Percentiles rank a stretch among this genome's conserved stretches.
These are phyloP conservation scores for Leucoma salicis DNA, from an alignment of 2,888 invertebrate species.

Conservation along the genomic window DNA sequence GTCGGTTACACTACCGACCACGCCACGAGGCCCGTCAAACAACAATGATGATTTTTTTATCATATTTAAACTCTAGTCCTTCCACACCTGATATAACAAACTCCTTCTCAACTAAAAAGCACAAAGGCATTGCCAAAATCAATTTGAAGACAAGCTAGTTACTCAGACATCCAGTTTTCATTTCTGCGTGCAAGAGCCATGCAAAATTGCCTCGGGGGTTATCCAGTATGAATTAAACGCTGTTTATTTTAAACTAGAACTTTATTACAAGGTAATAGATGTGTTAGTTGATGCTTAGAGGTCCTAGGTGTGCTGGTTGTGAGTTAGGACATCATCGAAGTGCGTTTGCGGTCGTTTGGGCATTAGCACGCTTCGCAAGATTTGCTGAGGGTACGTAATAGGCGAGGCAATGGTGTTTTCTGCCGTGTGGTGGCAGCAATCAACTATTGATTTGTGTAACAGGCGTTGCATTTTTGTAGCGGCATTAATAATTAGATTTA, in stretches of 20 bases:
- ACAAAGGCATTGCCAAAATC: slow-evolving; percentile 38
- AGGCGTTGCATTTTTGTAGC: not conserved
- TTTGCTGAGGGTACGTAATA: slow-evolving; percentile 43
- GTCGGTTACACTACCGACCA: too few species aligned
- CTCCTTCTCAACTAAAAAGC: slow-evolving; percentile 10
- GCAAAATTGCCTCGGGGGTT: slow-evolving; percentile 47
- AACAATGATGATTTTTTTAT: too few species aligned
- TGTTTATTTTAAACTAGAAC: slow-evolving; percentile 1
- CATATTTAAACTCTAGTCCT: not conserved
- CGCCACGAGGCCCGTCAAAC: too few species aligned
- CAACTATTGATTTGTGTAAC: slow-evolving; percentile 25
- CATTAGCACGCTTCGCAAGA: slow-evolving; percentile 23
- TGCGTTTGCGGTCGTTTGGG: slow-evolving; percentile 34
- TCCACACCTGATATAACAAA: slow-evolving; percentile 18
- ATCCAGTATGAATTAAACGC: slow-evolving; percentile 26
- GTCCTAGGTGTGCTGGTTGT: slow-evolving; percentile 7
- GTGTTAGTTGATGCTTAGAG: not conserved
- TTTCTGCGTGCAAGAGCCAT: slow-evolving; percentile 57
- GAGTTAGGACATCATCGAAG: slow-evolving; percentile 25
- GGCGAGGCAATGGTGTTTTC: slow-evolving; percentile 44
- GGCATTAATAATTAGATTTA: not conserved
- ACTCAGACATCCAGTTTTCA: slow-evolving; percentile 53
- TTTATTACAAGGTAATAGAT: not conserved
- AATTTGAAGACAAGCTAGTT: slow-evolving; percentile 47
- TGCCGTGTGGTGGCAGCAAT: slow-evolving; percentile 32